A percentile compares a stretch with the other conserved stretches of the same genome.
phyloP scores from a whole-genome alignment of 2,113 vertebrate genomes.

The Corythaeola cristata region DNA sequence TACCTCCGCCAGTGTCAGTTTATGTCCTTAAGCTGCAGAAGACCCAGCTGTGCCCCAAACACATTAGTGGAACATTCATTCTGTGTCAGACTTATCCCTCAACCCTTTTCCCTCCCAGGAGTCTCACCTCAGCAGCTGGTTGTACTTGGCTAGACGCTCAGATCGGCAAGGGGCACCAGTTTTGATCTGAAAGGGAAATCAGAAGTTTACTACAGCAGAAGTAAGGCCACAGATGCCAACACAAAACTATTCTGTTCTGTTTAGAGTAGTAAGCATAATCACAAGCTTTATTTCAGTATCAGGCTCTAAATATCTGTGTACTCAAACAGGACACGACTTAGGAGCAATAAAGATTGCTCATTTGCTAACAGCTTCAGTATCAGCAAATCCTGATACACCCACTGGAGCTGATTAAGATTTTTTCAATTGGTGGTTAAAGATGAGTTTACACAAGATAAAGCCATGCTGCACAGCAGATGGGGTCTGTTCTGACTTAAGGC shows the following conservation, averaged over 20 bases:
- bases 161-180: slow-evolving; percentile 96
- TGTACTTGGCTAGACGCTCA: slow-evolving; percentile 97
- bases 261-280: neutral
- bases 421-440: neutral
- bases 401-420: neutral
- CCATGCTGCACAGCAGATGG: neutral
- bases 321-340: neutral
- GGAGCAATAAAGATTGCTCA: neutral
- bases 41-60: neutral
- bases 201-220: neutral
- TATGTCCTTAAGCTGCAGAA: neutral
- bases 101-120: rapidly evolving
- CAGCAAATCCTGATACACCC: neutral
- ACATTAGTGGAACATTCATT: neutral
- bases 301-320: neutral
- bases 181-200: slow-evolving; percentile 84
- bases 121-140: slow-evolving; percentile 92
- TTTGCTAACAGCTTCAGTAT: neutral
- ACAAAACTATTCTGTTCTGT: neutral
- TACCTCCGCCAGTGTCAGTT: neutral
- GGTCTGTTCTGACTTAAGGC: neutral
- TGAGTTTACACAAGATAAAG: neutral
- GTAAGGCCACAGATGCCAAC: neutral
- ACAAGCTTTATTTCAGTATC: neutral
- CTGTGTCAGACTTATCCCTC: neutral